These are phyloP conservation scores for Poeciliopsis turneri DNA, from an alignment of 2,797 vertebrate genomes.

Conservation along the genomic window DNA sequence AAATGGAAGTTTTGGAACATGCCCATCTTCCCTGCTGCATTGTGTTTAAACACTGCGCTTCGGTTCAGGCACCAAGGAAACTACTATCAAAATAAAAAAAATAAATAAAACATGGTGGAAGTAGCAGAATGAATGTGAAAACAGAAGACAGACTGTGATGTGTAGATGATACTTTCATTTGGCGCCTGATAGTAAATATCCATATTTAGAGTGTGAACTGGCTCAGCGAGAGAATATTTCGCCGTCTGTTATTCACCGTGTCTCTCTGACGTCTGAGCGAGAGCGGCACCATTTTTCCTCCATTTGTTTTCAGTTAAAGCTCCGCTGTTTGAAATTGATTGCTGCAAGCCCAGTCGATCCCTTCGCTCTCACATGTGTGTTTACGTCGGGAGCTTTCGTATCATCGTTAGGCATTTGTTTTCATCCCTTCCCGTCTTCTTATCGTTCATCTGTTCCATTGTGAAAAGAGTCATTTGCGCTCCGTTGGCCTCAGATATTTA, in stretches of 20 bases:
- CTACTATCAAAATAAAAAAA: background rate
- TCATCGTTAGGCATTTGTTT: background rate
- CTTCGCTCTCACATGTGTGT: background rate
- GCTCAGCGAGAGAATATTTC: background rate
- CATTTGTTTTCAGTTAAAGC: background rate
- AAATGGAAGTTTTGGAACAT: background rate
- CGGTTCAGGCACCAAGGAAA: background rate
- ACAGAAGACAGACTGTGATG: constrained; percentile 16
- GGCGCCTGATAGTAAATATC: constrained; percentile 11
- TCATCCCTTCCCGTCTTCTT: constrained; percentile 8
- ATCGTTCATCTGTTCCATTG: constrained; percentile 31
- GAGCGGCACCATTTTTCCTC: background rate
- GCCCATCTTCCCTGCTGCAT: background rate
- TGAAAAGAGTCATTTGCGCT: constrained; percentile 24
- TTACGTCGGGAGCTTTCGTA: background rate
- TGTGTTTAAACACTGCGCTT: background rate
- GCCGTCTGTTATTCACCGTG: background rate
- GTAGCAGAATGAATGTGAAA: background rate
- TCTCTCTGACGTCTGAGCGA: background rate
- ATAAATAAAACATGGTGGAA: background rate
- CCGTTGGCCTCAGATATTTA: constrained; percentile 9
- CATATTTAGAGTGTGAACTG: constrained; percentile 3
- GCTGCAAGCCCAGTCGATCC: background rate
- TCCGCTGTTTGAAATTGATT: constrained; percentile 5
- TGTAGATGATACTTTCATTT: constrained; percentile 2